Evolutionary conservation across 2,113 vertebrate species (phyloP).

Genomic region (Hippopotamus amphibius): DNA sequence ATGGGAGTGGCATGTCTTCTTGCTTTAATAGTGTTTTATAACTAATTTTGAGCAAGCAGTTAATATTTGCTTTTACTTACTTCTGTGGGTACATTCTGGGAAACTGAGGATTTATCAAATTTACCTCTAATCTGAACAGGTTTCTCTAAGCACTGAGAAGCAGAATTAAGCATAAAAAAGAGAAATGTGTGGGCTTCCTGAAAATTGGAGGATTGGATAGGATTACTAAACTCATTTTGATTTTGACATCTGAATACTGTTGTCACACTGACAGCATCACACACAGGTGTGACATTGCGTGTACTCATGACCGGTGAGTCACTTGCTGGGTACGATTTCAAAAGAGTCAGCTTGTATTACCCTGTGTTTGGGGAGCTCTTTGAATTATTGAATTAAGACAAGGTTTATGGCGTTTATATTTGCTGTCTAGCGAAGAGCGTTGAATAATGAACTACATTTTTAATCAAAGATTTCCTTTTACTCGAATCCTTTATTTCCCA

Average conservation of each 20-base stretch:
- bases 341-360: constrained; percentile 62
- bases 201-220: not conserved
- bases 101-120: constrained; percentile 35
- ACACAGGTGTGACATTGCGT: constrained; percentile 6
- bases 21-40: constrained; percentile 47
- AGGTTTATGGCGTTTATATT: constrained; percentile 71
- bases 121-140: constrained; percentile 60
- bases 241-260: not conserved
- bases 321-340: constrained; percentile 48
- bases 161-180: not conserved
- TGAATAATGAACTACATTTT: constrained; percentile 82
- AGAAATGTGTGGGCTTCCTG: not conserved
- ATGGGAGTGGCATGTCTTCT: constrained; percentile 1
- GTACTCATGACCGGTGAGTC: constrained; percentile 51
- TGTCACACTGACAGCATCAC: not conserved
- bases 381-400: constrained; percentile 76
- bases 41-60: constrained; percentile 39
- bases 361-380: constrained; percentile 66
- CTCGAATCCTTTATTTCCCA: constrained; percentile 77
- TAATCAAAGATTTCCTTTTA: constrained; percentile 81
- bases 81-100: not conserved
- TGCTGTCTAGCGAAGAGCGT: constrained; percentile 73
- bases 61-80: constrained; percentile 51
- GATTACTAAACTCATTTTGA: constrained; percentile 12
- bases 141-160: constrained; percentile 39